phyloP scores from a whole-genome alignment of 2,113 vertebrate species.

The Notiomystis cincta region DNA sequence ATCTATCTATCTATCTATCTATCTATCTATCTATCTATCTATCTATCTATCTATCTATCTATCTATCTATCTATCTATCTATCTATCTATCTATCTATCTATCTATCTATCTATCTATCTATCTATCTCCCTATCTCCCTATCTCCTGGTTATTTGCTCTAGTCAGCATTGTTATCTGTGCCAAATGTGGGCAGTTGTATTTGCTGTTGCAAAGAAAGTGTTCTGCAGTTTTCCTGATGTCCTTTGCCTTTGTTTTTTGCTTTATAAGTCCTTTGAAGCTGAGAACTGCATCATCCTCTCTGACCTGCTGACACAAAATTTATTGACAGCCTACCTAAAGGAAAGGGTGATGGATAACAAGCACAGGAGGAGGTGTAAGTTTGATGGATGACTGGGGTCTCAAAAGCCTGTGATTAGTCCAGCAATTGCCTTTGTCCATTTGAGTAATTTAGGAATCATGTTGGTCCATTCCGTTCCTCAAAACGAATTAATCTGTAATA shows the following conservation, averaged over 20 bases:
- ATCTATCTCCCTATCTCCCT: not conserved
- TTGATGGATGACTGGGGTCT: not conserved
- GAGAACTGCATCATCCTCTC: not conserved
- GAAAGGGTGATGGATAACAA: not conserved
- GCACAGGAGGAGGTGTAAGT: not conserved
- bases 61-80: rapidly evolving
- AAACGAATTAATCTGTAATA: not conserved
- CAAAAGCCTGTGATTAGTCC: not conserved
- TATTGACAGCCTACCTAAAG: not conserved
- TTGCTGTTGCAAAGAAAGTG: not conserved
- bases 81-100: no score
- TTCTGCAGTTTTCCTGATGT: not conserved
- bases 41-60: not conserved
- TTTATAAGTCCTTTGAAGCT: not conserved
- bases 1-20: not conserved
- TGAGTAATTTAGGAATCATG: not conserved
- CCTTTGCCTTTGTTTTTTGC: not conserved
- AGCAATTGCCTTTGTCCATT: not conserved
- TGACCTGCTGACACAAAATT: not conserved
- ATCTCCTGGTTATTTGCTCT: not conserved
- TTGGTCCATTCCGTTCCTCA: not conserved
- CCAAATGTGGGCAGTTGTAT: not conserved
- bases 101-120: rapidly evolving
- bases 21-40: not conserved
- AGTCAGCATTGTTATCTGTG: not conserved